phyloP scores from a whole-genome alignment of 2,888 invertebrate genomes.

The Pharmacophagus antenor region DNA sequence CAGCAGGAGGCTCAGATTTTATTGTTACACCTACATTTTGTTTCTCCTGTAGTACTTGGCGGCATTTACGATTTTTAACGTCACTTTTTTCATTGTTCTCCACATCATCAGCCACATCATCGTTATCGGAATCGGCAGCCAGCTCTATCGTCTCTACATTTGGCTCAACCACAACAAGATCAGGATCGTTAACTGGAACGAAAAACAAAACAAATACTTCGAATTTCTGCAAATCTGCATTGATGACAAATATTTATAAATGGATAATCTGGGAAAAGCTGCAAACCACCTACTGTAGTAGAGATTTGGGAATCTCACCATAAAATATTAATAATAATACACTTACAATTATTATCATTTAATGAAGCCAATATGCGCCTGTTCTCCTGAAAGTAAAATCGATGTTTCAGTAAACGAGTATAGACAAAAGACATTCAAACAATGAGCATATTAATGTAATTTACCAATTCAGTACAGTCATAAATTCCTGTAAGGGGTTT shows the following conservation, averaged over 20 bases:
- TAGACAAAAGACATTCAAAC: background rate
- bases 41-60: background rate
- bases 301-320: background rate
- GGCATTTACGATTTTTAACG: background rate
- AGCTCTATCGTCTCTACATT: slow-evolving; percentile 55
- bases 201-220: background rate
- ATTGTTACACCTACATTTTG: slow-evolving; percentile 8
- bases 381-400: slow-evolving; percentile 18
- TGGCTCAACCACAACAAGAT: slow-evolving; percentile 51
- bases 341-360: slow-evolving; percentile 1
- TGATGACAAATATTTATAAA: too few species aligned
- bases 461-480: background rate
- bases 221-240: background rate
- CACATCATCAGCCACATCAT: slow-evolving; percentile 14
- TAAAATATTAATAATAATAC: too few species aligned
- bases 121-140: slow-evolving; percentile 43
- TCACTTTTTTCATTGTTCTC: background rate
- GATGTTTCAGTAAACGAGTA: slow-evolving; percentile 7
- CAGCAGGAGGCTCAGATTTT: slow-evolving; percentile 31
- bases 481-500: too few species aligned
- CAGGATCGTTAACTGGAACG: slow-evolving; percentile 46
- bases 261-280: too few species aligned
- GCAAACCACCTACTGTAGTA: too few species aligned
- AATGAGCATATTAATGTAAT: background rate
- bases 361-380: background rate